Conservation (phyloP, 1,140 invertebrate genomes). For the Chionoecetes opilio region DNA sequence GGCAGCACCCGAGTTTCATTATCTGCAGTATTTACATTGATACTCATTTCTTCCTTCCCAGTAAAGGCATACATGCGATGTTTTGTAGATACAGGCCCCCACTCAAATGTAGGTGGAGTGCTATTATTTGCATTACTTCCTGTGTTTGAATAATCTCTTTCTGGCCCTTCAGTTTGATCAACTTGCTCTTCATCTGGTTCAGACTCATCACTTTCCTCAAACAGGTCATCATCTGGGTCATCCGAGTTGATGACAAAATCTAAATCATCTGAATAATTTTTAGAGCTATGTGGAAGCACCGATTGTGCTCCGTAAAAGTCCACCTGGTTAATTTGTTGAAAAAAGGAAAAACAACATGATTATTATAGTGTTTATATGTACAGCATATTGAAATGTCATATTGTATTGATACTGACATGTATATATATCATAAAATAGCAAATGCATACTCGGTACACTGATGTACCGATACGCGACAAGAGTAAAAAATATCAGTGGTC, state of each 20-base stretch:
- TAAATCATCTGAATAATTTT: background rate
- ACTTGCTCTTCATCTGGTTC: background rate
- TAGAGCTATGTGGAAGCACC: background rate
- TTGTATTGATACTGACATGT: too few relatives aligned
- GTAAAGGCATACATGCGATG: background rate
- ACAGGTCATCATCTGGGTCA: background rate
- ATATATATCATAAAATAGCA: too few relatives aligned
- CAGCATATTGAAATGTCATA: background rate
- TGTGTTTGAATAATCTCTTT: background rate
- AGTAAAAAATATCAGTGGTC: too few relatives aligned
- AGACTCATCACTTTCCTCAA: background rate
- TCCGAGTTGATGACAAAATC: background rate
- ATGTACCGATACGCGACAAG: too few relatives aligned
- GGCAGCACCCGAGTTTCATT: background rate
- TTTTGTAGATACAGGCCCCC: constrained; percentile 9
- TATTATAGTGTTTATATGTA: background rate
- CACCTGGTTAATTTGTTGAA: background rate
- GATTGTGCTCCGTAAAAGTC: background rate
- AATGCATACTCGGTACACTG: too few relatives aligned
- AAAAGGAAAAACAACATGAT: background rate
- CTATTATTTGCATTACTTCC: background rate
- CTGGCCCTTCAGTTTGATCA: background rate
- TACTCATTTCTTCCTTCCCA: constrained; percentile 49
- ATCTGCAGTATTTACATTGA: background rate
- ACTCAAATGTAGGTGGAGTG: constrained; percentile 34